phyloP scores from a whole-genome alignment of 2,888 invertebrate species.

The Prosapia bicincta region DNA sequence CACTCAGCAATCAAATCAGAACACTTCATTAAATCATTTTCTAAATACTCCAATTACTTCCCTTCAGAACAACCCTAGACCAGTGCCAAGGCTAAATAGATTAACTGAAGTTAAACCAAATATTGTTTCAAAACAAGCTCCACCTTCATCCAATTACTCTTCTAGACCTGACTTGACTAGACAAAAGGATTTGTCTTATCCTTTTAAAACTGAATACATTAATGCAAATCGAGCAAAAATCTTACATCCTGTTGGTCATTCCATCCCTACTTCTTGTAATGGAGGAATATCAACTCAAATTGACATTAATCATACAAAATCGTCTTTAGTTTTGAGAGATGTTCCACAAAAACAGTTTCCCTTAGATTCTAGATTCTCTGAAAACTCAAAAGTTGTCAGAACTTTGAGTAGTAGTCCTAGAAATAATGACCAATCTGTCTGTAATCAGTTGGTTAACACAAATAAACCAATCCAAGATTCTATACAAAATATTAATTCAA shows the following conservation, averaged over 20 bases:
- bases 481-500: background rate
- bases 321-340: background rate
- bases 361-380: background rate
- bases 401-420: background rate
- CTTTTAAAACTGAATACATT: background rate
- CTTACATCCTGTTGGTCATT: background rate
- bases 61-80: background rate
- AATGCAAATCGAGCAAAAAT: slow-evolving; percentile 4
- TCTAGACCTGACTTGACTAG: background rate
- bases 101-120: background rate
- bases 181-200: slow-evolving; percentile 8
- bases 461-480: background rate
- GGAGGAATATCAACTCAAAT: background rate
- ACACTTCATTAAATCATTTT: background rate
- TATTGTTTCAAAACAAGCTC: background rate
- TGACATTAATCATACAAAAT: background rate
- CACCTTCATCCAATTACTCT: background rate
- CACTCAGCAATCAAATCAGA: background rate
- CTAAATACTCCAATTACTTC: background rate
- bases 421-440: background rate
- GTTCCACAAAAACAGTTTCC: background rate
- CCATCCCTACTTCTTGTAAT: background rate
- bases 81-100: background rate
- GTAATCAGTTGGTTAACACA: background rate
- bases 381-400: background rate